Base-by-base conservation (phyloP, 2,797 vertebrate genomes). In the Pangasius larnaudii region DNA sequence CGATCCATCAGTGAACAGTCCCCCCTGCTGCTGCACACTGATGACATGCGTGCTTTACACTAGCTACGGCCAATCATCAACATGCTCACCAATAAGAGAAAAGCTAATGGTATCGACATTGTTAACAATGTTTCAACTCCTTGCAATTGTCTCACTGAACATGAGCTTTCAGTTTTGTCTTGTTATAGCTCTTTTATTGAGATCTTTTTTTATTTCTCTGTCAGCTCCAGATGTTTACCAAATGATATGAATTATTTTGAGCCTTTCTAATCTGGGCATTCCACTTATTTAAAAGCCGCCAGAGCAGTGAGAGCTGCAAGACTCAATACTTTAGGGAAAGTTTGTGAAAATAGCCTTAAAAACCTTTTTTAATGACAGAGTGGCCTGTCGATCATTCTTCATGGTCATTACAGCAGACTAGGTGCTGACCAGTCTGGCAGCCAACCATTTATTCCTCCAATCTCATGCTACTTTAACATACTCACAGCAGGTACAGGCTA, bases 401-500 rank as follows among this genome's bases (percentile, higher is more conserved):
- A 51, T 4, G 5, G 39, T 84, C 51, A 84, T 84, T 84, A 67
- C 18, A 51, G 61, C 27, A 3, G 16, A 49, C 39, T 24, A 49
- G 59, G 80, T 83, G 39, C 27, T 11, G 59, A 18, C 19, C 59
- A 83, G 14, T 10, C 61, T 84, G 39, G 0, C 6, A 14, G 61
- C 61, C 81, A 67, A 33, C 39, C 39, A 51, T 33, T 51, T 4
- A 5, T 51, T 84, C 59, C 42, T 84, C 46, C n/a, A 84, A 51
- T 84, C 81, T 33, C 46, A 51, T 51, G 61, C 81, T 84, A 67
- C 27, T 84, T 84, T 67, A 84, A 67, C 42, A 67, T 46, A 83
- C 59, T 83, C 65, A 49, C 18, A 51, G 61, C 27, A 67, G 42
- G 61, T 51, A 33, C 39, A 49, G 24, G 27, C 16, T 84, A 84